Evolutionary conservation across 2,797 vertebrate species (phyloP).

Genomic region (Acanthis flammea): DNA sequence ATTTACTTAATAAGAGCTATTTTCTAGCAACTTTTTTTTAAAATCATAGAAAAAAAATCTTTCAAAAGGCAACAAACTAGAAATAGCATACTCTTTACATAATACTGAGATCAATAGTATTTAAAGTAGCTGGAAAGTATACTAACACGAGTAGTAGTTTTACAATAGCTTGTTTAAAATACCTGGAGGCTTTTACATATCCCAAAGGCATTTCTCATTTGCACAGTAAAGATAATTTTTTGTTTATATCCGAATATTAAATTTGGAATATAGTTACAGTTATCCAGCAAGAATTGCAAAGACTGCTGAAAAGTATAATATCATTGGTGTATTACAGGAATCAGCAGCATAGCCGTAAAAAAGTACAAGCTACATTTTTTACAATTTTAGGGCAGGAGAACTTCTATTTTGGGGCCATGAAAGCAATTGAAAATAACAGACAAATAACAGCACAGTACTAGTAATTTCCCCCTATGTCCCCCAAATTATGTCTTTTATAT

Average conservation of each 20-base stretch:
- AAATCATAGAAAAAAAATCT: neutral
- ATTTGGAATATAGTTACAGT: constrained; percentile 66
- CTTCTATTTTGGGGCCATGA: constrained; percentile 45
- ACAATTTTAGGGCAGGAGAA: constrained; percentile 53
- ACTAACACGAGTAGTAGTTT: constrained; percentile 69
- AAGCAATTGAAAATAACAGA: constrained; percentile 30
- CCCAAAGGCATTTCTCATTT: constrained; percentile 81
- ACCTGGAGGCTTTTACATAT: constrained; percentile 76
- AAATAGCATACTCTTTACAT: constrained; percentile 74
- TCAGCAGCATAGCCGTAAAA: constrained; percentile 26
- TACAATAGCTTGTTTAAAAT: constrained; percentile 78
- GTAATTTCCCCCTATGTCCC: neutral
- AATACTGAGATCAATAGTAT: constrained; percentile 82
- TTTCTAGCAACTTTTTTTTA: neutral
- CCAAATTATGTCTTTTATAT: neutral
- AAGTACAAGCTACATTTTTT: constrained; percentile 15
- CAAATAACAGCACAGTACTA: neutral
- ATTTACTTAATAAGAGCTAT: constrained; percentile 6
- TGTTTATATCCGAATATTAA: constrained; percentile 81
- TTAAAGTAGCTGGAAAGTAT: constrained; percentile 77
- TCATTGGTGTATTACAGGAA: constrained; percentile 34
- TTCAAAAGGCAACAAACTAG: constrained; percentile 70
- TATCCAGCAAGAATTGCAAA: constrained; percentile 64
- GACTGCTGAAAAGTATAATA: constrained; percentile 64
- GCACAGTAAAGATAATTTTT: constrained; percentile 80